phyloP scores from a whole-genome alignment of 2,888 invertebrate genomes.

The Drosophila colorata region DNA sequence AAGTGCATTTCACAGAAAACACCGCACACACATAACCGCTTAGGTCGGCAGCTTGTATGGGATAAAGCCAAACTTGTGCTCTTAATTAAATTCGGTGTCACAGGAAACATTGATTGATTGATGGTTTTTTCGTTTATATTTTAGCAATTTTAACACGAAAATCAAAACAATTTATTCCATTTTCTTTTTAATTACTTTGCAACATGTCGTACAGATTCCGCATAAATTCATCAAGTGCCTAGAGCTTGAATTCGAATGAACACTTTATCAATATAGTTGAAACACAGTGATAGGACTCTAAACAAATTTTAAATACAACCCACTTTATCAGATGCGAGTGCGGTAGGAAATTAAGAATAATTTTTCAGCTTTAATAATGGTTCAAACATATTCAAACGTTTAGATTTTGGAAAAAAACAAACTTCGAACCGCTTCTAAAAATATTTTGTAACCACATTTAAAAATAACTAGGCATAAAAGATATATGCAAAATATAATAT shows the following conservation, averaged over 20 bases:
- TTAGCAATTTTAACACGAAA: not conserved
- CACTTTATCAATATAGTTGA: not conserved
- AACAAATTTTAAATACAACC: too few relatives aligned
- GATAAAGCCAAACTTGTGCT: not conserved
- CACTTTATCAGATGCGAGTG: too few relatives aligned
- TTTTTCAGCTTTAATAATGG: too few relatives aligned
- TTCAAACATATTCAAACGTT: too few relatives aligned
- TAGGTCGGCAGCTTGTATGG: constrained; percentile 22
- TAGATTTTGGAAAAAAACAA: too few relatives aligned
- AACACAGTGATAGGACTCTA: too few relatives aligned
- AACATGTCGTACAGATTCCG: not conserved
- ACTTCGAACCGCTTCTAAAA: too few relatives aligned
- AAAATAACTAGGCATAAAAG: too few relatives aligned
- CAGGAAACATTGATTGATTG: not conserved
- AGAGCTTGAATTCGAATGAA: not conserved
- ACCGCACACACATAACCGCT: not conserved
- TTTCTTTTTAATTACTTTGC: not conserved
- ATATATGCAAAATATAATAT: too few relatives aligned
- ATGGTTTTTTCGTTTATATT: not conserved
- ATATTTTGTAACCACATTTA: too few relatives aligned
- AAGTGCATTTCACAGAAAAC: not conserved
- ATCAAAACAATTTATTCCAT: not conserved
- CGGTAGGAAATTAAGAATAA: too few relatives aligned
- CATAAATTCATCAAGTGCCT: not conserved
- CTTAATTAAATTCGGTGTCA: constrained; percentile 6